Evolutionary conservation across 2,797 vertebrate species (phyloP), one percentile per base, ranked within the genome.

Genomic region (Dromococcyx pavoninus): DNA sequence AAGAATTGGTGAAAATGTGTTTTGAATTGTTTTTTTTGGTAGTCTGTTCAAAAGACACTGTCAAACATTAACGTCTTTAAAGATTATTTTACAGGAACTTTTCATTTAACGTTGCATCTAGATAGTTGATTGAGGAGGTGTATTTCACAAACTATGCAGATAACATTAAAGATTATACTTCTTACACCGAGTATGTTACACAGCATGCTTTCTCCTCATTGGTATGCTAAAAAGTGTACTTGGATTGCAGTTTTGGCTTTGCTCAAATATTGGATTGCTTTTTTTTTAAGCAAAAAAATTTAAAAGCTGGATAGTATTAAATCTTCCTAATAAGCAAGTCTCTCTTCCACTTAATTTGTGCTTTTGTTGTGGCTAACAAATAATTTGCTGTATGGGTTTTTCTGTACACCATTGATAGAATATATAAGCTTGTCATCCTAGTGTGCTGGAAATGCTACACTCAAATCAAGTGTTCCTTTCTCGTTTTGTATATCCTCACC

Each of bases 401-500:
- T 96, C 93, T 96, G 82, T 93, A 76, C 95, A 65, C 96, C 95
- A 96, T 90, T 97, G 94, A 95, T 97, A 96, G 94, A 97, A 98
- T 98, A 98, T 99, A 98, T 98, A 98, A 98, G 98, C 98, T 98
- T 98, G 97, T 98, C 97, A 97, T 97, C 97, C 95, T 89, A 94
- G 97, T 96, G 96, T 96, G 96, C 95, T 97, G 95, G 96, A 97
- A 98, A 97, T 96, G 96, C 96, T 97, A 96, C 95, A 95, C 97
- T 98, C 96, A 93, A 94, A 97, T 97, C 91, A 96, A 98, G 98
- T 96, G 97, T 92, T 97, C 93, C 92, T 97, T 97, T 98, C 89
- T 97, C 96, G 97, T 98, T 98, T 98, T 98, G 96, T 99, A 97
- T 98, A 97, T 98, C 97, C 98, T 99, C 99, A 99, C 99, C 99